These are phyloP conservation scores for Eupithecia vulgata DNA, from an alignment of 2,888 invertebrate species.

Conservation along the genomic window DNA sequence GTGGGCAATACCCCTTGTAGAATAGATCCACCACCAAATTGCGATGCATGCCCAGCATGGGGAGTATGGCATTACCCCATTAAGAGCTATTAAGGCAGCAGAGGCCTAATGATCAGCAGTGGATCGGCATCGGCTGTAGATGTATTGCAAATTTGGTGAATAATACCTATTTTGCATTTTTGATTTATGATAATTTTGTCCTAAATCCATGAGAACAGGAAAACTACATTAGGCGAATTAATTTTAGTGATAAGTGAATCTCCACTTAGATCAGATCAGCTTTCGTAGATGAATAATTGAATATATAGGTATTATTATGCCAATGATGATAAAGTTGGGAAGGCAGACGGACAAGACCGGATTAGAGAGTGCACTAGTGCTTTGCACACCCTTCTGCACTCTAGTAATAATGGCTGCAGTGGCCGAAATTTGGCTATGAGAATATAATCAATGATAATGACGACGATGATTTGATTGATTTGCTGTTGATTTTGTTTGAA, in stretches of 20 bases:
- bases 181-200: not conserved
- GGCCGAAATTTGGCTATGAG: no score
- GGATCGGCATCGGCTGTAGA: not conserved
- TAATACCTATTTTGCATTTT: not conserved
- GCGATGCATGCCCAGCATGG: not conserved
- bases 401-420: no score
- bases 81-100: not conserved
- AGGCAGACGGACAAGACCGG: no score
- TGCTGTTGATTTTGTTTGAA: no score
- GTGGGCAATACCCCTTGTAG: no score
- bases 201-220: not conserved
- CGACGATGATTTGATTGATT: no score
- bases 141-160: not conserved
- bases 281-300: not conserved
- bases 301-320: no score
- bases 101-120: not conserved
- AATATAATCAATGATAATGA: not conserved
- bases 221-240: not conserved
- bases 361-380: no score
- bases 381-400: no score
- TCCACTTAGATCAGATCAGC: not conserved
- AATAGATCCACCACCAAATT: no score
- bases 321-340: no score
- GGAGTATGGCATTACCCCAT: not conserved
- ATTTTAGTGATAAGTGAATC: not conserved